Percentiles rank a stretch among this genome's conserved stretches.
phyloP scores from a whole-genome alignment of 2,113 vertebrate genomes.

The Dolichallabes microphthalmus region DNA sequence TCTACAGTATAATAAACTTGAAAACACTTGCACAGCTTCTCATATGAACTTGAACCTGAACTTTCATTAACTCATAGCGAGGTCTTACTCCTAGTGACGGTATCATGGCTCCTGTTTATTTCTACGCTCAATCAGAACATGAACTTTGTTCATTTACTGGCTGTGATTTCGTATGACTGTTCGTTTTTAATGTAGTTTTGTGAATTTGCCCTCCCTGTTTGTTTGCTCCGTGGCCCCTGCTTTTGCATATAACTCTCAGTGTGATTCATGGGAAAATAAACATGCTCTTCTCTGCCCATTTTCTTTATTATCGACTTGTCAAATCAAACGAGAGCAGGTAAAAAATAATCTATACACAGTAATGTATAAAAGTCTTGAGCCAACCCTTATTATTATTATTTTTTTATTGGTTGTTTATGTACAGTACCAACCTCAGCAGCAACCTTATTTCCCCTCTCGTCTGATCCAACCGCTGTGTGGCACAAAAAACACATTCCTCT shows the following conservation, averaged over 20 bases:
- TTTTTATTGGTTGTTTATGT: no score
- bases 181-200: not conserved
- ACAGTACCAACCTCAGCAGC: no score
- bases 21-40: not conserved
- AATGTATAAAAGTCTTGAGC: no score
- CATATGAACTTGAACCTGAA: not conserved
- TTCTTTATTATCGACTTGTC: not conserved
- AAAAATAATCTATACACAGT: not conserved
- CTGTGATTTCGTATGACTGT: not conserved
- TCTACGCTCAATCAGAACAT: not conserved
- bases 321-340: not conserved
- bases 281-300: not conserved
- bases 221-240: not conserved
- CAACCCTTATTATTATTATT: no score
- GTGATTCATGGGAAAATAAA: not conserved
- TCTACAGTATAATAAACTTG: not conserved
- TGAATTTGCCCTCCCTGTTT: not conserved
- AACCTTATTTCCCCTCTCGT: no score
- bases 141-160: not conserved
- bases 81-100: not conserved
- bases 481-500: no score
- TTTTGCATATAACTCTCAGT: not conserved
- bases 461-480: no score
- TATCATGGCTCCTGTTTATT: not conserved
- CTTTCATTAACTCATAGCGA: not conserved